Evolutionary conservation across 2,113 vertebrate species (phyloP), one percentile per base, ranked within the genome.

Genomic region (Pristiophorus japonicus): DNA sequence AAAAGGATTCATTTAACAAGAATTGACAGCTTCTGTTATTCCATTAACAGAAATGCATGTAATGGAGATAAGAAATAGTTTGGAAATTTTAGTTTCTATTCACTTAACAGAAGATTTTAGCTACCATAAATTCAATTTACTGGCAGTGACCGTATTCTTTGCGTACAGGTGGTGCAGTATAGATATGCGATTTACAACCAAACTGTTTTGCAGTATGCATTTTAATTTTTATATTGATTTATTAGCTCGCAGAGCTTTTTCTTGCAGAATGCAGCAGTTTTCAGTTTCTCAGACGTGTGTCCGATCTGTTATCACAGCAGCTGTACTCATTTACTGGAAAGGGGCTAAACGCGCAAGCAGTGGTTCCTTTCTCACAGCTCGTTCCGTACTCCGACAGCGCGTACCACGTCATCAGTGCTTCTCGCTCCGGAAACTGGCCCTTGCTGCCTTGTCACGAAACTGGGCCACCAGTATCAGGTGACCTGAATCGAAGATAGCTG

Each of bases 401-500:
- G 65, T 70, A 45, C 30, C 93, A 94, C 93, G 93, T 94, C 93
- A 94, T 70, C 65, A 34, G 38, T 70, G 65, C 65, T 70, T 94
- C 42, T 70, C 42, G 24, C 93, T 94, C 93, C 93, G 93, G 93
- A 94, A 94, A 94, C 45, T 47, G 65, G 65, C 45, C 42, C 66
- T 67, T 70, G 93, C 93, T 94, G 93, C 93, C 93, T 94, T 94
- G 93, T 70, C 93, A 94, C 93, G 93, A 94, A 94, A 94, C 93
- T 94, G 93, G 93, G 93, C 93, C 93, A 67, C 63, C 42, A 70
- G 11, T 16, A 94, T 70, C 93, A 70, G 65, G 93, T 94, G 93
- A 94, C 93, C 93, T 27, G 65, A 70, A 94, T 94, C 65, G 93
- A 67, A 94, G 93, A 94, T 94, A 94, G 93, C 93, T 94, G 66